Conservation (phyloP, 2,888 invertebrate species). For the Zelleria hepariella region DNA sequence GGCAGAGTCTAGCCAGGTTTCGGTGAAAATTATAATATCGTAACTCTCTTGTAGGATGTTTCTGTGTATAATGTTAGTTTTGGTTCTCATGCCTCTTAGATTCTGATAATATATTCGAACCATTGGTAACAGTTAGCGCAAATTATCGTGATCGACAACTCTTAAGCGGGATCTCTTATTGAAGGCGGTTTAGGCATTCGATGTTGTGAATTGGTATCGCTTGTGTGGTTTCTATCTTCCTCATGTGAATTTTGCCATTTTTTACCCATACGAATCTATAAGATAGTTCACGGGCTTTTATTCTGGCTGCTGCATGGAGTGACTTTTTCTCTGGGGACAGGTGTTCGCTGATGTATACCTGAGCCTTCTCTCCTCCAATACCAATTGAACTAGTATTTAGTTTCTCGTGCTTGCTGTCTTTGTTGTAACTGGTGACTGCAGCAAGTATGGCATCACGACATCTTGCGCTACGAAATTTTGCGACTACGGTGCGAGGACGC, state of each 20-base stretch:
- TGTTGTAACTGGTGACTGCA: background rate
- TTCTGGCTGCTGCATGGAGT: conserved; percentile 6
- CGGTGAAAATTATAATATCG: conserved; percentile 11
- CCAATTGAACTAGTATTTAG: background rate
- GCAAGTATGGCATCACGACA: background rate
- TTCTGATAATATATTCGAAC: conserved; percentile 13
- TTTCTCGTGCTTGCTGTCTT: background rate
- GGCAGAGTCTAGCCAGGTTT: conserved; percentile 11
- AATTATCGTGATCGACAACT: too few species aligned
- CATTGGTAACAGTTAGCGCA: too few species aligned
- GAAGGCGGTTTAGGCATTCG: too few species aligned
- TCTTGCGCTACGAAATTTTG: background rate
- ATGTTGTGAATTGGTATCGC: background rate
- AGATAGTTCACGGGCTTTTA: background rate
- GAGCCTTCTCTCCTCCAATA: background rate
- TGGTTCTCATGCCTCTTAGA: conserved; percentile 9
- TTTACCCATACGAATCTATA: conserved; percentile 6
- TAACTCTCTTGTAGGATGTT: conserved; percentile 8
- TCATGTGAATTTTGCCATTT: background rate
- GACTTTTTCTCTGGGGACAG: conserved; percentile 3
- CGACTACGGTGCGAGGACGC: conserved; percentile 5
- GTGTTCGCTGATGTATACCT: conserved; percentile 14
- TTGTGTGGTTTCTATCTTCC: background rate
- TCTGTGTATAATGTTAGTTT: conserved; percentile 8
- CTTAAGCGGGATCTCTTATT: too few species aligned